These are phyloP conservation scores for Crossaster papposus DNA, from an alignment of 53 echinoderm and acorn worm species.

Conservation along the genomic window DNA sequence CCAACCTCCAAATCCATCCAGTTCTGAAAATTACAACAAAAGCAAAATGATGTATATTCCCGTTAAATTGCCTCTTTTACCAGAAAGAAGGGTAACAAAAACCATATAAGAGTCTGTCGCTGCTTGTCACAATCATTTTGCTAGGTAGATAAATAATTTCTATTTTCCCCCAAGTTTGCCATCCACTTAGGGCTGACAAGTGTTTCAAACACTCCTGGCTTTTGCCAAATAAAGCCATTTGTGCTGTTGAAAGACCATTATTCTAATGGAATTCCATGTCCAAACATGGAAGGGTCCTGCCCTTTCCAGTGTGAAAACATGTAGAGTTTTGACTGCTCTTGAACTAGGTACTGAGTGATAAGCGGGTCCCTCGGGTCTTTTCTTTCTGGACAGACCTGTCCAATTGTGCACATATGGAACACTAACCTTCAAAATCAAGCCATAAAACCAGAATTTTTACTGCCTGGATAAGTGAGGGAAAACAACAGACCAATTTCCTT, in stretches of 20 bases:
- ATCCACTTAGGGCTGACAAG: not conserved
- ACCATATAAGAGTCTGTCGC: not conserved
- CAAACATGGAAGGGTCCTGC: slow-evolving; percentile 19
- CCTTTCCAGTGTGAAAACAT: slow-evolving; percentile 15
- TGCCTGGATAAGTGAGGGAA: not conserved
- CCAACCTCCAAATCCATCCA: no score
- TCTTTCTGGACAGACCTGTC: not conserved
- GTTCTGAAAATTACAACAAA: not conserved
- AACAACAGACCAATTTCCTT: not conserved
- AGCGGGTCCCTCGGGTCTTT: slow-evolving; percentile 20
- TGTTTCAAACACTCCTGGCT: not conserved
- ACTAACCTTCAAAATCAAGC: not conserved
- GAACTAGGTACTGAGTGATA: slow-evolving; percentile 30
- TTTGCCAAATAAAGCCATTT: slow-evolving; percentile 16
- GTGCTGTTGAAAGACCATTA: slow-evolving; percentile 16
- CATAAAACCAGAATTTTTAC: not conserved
- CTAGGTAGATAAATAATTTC: not conserved
- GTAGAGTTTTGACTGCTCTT: slow-evolving; percentile 32
- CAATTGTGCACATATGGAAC: slow-evolving; percentile 12
- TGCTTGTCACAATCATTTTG: not conserved
- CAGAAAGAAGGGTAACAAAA: not conserved
- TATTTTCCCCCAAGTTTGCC: not conserved
- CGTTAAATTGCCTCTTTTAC: not conserved
- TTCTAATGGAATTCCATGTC: slow-evolving; percentile 33
- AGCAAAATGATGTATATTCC: no score